These are phyloP conservation scores for human (Homo sapiens) DNA, from an alignment of 2,113 vertebrate species.

Conservation along the genomic window DNA sequence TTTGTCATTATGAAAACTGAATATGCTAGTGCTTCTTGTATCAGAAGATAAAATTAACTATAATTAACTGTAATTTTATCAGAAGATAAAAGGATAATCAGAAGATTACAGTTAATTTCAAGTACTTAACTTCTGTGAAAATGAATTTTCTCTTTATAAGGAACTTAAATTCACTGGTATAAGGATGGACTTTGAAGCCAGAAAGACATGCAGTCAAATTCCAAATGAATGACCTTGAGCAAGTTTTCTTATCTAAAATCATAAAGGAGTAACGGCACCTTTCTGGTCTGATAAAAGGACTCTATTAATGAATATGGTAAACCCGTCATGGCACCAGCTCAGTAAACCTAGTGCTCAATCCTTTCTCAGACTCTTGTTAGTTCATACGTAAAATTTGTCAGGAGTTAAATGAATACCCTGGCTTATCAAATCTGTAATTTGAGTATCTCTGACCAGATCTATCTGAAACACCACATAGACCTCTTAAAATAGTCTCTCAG, in stretches of 20 bases:
- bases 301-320: neutral
- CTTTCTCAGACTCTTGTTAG: neutral
- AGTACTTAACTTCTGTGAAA: neutral
- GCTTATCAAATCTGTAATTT: neutral
- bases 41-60: neutral
- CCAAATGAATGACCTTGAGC: neutral
- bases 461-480: neutral
- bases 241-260: neutral
- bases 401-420: neutral
- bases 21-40: neutral
- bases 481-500: neutral
- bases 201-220: neutral
- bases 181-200: neutral
- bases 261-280: neutral
- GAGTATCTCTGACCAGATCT: neutral
- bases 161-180: neutral
- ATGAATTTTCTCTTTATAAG: neutral
- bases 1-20: constrained; percentile 3
- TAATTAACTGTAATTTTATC: no score
- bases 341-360: neutral
- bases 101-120: neutral
- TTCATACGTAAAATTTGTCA: neutral
- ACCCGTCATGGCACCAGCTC: neutral
- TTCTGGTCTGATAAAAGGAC: neutral
- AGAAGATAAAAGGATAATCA: no score